Evolutionary conservation across 2,888 invertebrate genomes (phyloP).

Genomic region (Isoperla grammatica): DNA sequence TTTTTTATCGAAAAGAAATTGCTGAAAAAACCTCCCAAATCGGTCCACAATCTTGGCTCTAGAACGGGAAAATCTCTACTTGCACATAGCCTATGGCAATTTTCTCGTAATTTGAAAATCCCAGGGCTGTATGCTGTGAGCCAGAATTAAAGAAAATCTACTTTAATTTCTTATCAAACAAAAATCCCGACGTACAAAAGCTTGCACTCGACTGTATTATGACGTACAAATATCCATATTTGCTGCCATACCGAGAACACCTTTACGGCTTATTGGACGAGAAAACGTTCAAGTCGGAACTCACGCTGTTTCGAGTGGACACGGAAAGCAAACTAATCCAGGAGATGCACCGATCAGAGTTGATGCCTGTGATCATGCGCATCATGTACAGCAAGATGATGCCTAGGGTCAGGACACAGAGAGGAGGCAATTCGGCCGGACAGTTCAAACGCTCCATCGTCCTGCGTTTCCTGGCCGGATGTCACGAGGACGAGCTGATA

Average conservation of each 20-base stretch:
- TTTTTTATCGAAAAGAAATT: conserved; percentile 30
- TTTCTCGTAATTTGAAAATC: conserved; percentile 73
- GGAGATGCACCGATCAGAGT: conserved; percentile 65
- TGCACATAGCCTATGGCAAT: conserved; percentile 66
- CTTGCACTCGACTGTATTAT: conserved; percentile 79
- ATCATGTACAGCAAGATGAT: conserved; percentile 86
- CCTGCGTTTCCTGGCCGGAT: conserved; percentile 82
- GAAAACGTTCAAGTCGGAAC: conserved; percentile 78
- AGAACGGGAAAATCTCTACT: conserved; percentile 45
- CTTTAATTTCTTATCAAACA: conserved; percentile 72
- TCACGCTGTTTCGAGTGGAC: conserved; percentile 74
- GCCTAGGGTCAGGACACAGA: conserved; percentile 60
- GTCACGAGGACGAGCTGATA: conserved; percentile 70
- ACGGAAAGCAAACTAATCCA: conserved; percentile 61
- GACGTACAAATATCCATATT: conserved; percentile 74
- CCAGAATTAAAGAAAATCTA: conserved; percentile 68
- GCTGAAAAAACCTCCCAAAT: conserved; percentile 15
- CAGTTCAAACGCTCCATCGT: conserved; percentile 62
- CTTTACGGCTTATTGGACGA: conserved; percentile 78
- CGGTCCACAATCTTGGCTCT: not conserved
- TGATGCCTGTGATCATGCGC: conserved; percentile 57
- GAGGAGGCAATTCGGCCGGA: conserved; percentile 64
- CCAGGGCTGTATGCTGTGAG: conserved; percentile 71
- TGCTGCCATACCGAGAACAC: conserved; percentile 74
- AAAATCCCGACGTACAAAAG: conserved; percentile 74